These are phyloP conservation scores for Drosophila ohnishii DNA, from an alignment of 1,140 invertebrate genomes.

Conservation along the genomic window DNA sequence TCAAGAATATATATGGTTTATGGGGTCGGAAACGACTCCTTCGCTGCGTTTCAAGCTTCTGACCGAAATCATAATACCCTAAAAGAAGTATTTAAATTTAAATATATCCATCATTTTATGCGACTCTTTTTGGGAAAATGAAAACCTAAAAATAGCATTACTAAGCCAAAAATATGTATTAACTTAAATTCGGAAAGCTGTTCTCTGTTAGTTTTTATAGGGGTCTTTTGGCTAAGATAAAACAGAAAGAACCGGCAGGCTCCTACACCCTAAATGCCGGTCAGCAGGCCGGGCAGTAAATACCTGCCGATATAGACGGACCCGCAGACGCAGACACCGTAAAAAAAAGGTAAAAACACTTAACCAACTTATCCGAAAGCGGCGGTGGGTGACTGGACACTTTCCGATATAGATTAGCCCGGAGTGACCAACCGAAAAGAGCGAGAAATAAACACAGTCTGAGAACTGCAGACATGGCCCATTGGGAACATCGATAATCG, in stretches of 20 bases:
- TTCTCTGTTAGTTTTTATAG: too few species aligned
- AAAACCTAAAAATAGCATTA: too few species aligned
- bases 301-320: conserved; percentile 39
- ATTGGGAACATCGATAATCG: conserved; percentile 23
- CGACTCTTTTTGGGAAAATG: too few species aligned
- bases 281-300: conserved; percentile 37
- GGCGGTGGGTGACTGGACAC: conserved; percentile 25
- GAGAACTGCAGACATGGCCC: conserved; percentile 29
- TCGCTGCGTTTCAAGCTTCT: too few species aligned
- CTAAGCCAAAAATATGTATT: too few species aligned
- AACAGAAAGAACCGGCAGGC: conserved; percentile 6
- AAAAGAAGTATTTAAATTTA: too few species aligned
- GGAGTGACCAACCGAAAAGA: conserved; percentile 21
- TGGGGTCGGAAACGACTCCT: too few species aligned
- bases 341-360: conserved; percentile 25
- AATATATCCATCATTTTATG: too few species aligned
- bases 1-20: too few species aligned
- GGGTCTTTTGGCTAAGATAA: conserved; percentile 11
- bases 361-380: conserved; percentile 35
- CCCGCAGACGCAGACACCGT: conserved; percentile 32
- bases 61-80: too few species aligned
- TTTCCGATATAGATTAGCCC: conserved; percentile 37
- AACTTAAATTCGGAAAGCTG: too few species aligned
- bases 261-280: conserved; percentile 6
- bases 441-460: background rate